These are phyloP conservation scores for Hololepta plana DNA, from an alignment of 2,888 invertebrate genomes.

Conservation along the genomic window DNA sequence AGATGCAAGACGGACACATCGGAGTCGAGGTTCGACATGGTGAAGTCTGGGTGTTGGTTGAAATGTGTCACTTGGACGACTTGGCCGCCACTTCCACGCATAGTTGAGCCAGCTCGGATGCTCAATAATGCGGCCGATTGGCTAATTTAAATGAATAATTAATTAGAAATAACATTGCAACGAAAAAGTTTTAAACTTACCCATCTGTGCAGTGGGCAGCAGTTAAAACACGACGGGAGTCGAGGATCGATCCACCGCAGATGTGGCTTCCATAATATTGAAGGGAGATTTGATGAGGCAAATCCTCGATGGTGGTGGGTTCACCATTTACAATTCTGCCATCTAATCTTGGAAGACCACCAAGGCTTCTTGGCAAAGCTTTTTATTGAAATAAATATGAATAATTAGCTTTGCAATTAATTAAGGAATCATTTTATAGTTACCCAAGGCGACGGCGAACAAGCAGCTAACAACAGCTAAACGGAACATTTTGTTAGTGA, in stretches of 20 bases:
- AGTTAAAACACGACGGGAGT: conserved; percentile 3
- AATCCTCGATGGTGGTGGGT: conserved; percentile 1
- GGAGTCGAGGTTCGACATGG: conserved; percentile 14
- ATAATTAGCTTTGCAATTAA: no score
- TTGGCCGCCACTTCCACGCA: conserved; percentile 9
- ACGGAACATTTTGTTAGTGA: no score
- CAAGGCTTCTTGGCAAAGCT: no score
- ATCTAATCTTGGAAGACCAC: conserved; percentile 1
- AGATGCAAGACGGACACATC: conserved; percentile 21
- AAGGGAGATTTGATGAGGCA: conserved; percentile 6
- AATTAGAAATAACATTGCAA: no score
- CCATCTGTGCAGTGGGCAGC: conserved; percentile 6
- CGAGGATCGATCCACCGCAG: conserved; percentile 4
- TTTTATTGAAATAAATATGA: no score
- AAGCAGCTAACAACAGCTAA: no score
- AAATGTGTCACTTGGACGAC: conserved; percentile 9
- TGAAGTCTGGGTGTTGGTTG: conserved; percentile 15
- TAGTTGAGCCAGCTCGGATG: conserved; percentile 10
- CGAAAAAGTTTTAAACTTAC: no score
- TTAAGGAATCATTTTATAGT: no score
- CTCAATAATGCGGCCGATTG: no score
- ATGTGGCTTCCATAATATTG: background rate
- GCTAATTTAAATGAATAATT: no score
- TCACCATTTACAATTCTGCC: conserved; percentile 1
- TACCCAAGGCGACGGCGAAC: no score